These are phyloP conservation scores for Liopterus haemorrhoidalis DNA, from an alignment of 2,888 invertebrate genomes.

Conservation along the genomic window DNA sequence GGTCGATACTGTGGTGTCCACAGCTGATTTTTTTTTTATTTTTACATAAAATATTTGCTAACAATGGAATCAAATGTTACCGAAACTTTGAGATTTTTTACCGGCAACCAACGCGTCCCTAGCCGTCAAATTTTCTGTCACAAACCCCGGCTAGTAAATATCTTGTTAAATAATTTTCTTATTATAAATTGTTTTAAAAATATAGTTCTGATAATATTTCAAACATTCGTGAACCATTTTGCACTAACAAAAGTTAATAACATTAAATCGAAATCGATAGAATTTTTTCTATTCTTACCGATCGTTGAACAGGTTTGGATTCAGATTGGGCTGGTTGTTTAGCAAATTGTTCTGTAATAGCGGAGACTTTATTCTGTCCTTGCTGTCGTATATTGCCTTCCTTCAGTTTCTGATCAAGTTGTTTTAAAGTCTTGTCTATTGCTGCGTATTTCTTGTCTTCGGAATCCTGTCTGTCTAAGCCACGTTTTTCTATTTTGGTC, in stretches of 20 bases:
- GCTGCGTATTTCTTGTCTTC: constrained; percentile 60
- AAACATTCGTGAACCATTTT: background rate
- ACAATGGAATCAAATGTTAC: no score
- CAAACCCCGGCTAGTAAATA: no score
- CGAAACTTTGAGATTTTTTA: no score
- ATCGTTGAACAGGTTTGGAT: constrained; percentile 46
- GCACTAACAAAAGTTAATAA: background rate
- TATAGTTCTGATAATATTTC: constrained; percentile 6
- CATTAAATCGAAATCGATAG: background rate
- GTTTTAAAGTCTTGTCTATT: constrained; percentile 66
- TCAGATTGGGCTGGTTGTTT: constrained; percentile 53
- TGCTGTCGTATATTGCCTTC: constrained; percentile 68
- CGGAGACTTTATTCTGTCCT: constrained; percentile 72
- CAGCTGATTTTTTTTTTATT: no score
- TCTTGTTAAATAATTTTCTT: no score
- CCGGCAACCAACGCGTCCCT: no score
- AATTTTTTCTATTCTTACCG: constrained; percentile 47
- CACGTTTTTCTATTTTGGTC: constrained; percentile 63
- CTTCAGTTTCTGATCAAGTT: constrained; percentile 65
- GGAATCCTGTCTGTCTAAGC: constrained; percentile 53
- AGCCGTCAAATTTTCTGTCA: no score
- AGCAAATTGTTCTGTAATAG: constrained; percentile 75
- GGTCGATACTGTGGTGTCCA: no score
- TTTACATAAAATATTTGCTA: no score
- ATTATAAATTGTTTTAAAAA: no score